Evolutionary conservation across 2,113 vertebrate genomes (phyloP), one percentile per base, ranked within the genome.

Genomic region (Nansenia antarctica): DNA sequence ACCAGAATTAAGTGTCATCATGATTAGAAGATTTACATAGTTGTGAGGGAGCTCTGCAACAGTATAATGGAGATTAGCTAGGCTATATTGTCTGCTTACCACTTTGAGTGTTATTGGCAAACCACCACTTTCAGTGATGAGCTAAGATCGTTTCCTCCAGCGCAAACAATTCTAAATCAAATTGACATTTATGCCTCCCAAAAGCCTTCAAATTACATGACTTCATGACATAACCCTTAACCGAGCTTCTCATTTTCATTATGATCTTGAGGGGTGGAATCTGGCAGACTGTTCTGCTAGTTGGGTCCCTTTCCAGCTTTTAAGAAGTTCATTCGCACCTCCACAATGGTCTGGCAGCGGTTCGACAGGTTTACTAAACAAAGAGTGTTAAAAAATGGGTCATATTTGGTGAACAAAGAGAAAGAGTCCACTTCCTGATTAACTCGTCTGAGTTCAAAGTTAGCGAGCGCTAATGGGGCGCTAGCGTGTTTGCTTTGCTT

Each of bases 371-470:
- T 79, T 63, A 32, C 22, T 64, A 67, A 76, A 65, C 54, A 65
- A 62, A 18, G 59, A 69, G 34, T 74, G 68, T 80, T 79, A 47
- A 29, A 34, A 9, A 66, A 49, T 31, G 5, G 22, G 8, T 27
- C 31, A 45, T 75, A 72, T 31, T 49, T 49, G 26, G 26, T 18
- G 26, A 32, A 54, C 5, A 2, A 26, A 0, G 31, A 49, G 2
- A 2, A 35, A 49, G 2, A 2, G n/a, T 53, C 53, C 42, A 27
- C 18, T 73, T 81, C 74, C 72, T 39, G 69, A n/a, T n/a, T n/a
- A n/a, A n/a, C n/a, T n/a, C n/a, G n/a, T n/a, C n/a, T n/a, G n/a
- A n/a, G n/a, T n/a, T n/a, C n/a, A n/a, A n/a, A n/a, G n/a, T n/a
- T 26, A 31, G 18, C 27, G 18, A 27, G 27, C 14, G 14, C 27